Base-by-base conservation (phyloP, 2,888 invertebrate species). In the Nipponacmea schrenckii region DNA sequence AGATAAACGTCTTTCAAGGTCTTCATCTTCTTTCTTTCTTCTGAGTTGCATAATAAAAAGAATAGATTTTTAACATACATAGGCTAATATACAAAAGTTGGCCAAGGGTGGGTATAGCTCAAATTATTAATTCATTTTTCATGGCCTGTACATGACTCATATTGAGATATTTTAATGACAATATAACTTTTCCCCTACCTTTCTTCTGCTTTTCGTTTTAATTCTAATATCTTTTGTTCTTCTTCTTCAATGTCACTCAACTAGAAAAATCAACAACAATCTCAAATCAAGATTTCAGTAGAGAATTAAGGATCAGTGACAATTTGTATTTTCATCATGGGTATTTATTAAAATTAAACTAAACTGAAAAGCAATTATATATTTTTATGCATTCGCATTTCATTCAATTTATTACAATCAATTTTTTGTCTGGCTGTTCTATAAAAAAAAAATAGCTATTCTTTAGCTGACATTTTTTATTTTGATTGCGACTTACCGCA, bases 1-100 rank as follows among this genome's bases (percentile, higher is more conserved):
- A 48, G 76, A 67, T 50, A 84, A 72, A 31, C 81, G 74, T 63
- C 71, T 69, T 66, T 82, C 78, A 27, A 83, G 75, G 62, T 85
- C 85, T 63, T 81, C 81, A 81, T 85, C 85, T 79, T 86, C 85
- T 65, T 79, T 75, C 62, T 67, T 77, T 20, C 83, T 72, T 68
- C 84, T 83, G 65, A 15, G 73, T 70, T 46, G 71, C 65, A 31
- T 63, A 66, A 27, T 10, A 62, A 64, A 56, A 50, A 66, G 14
- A 65, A 63, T 17, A 62, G 48, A 20, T 27, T 44, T 65, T 14
- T 44, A 8, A 39, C 64, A 39, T n/a, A n/a, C n/a, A 46, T 20
- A n/a, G 39, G 14, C 7, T 12, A 31, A 70, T 31, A 70, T 20
- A 26, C 5, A 17, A 26, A 26, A 17, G 27, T 26, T 64, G 26